phyloP scores from a whole-genome alignment of 2,113 vertebrate species.

The Camelus bactrianus region DNA sequence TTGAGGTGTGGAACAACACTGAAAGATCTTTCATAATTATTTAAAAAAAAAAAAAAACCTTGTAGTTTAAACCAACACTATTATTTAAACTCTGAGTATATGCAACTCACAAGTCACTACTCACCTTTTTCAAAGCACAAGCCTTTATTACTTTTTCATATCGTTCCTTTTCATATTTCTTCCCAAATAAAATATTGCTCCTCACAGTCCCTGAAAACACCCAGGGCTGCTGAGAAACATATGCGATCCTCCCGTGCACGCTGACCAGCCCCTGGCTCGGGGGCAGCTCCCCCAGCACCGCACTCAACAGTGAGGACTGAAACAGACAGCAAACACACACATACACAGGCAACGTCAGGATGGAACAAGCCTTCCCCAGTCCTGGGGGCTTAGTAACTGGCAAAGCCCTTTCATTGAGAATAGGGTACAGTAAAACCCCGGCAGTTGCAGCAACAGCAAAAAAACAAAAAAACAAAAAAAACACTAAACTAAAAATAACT shows the following conservation, averaged over 20 bases:
- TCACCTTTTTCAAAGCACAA: constrained; percentile 96
- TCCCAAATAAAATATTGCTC: constrained; percentile 98
- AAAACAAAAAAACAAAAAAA: neutral
- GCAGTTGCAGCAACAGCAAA: neutral
- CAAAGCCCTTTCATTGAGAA: neutral
- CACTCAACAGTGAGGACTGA: constrained; percentile 95
- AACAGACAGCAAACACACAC: neutral
- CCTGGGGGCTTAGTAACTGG: fast-evolving
- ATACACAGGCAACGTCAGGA: fast-evolving
- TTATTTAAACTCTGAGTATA: fast-evolving
- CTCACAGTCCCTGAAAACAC: constrained; percentile 96
- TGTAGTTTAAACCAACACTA: neutral
- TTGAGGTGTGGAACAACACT: neutral
- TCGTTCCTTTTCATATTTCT: constrained; percentile 92
- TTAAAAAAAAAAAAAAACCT: no score
- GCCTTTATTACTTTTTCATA: constrained; percentile 94
- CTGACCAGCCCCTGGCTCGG: constrained; percentile 90
- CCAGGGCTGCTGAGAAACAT: constrained; percentile 97
- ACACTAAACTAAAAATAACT: neutral
- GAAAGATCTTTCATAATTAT: neutral
- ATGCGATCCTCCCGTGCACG: constrained; percentile 92
- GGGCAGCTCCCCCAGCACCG: constrained; percentile 94
- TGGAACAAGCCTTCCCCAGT: fast-evolving
- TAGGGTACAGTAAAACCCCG: no score
- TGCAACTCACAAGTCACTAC: neutral